Base-by-base conservation (phyloP, 2,888 invertebrate genomes). In the Drosophila monieri region DNA sequence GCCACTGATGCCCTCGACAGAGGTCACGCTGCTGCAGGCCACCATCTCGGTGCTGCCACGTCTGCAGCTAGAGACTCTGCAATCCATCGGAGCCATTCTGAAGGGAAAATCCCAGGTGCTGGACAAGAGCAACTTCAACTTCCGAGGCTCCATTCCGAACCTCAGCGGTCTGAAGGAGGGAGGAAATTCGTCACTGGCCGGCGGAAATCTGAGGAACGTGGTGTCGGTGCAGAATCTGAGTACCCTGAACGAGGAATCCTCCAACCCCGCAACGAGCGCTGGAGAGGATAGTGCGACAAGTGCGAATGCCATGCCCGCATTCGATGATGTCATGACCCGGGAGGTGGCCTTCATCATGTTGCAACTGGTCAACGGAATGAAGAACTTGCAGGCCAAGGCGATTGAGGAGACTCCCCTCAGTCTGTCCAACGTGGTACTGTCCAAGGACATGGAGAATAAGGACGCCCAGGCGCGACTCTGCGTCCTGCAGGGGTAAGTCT, bases 331-430 rank as follows among this genome's bases (percentile, higher is more conserved):
- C 15, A 91, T 92, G 78, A 93, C 92, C 68, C 92, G 94, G 48
- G 96, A 96, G 77, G 94, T 95, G 43, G 94, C 95, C 71, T 96
- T 97, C 89, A 93, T 96, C 74, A 93, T 96, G 92, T 92, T 97
- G 56, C 97, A 97, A 86, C 92, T 97, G 66, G 95, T 97, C 25
- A 96, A 96, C 77, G 96, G 95, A 0, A 92, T 97, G 76, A 97
- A 97, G 90, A 95, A 94, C 86, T 92, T 97, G 23, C 97, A 97
- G 90, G 95, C 96, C 0, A 94, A 96, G 76, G 97, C 96, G 1
- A 94, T 96, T 23, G 97, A 97, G 88, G 96, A 97, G 80, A 93
- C 96, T 35, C 94, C 95, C 0, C 93, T 94, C 48, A 94, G 94
- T 71, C 90, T 96, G 62, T 94, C 94, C 32, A 95, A 95, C 74